Evolutionary conservation across 2,888 invertebrate species (phyloP).

Genomic region (Troides aeacus): DNA sequence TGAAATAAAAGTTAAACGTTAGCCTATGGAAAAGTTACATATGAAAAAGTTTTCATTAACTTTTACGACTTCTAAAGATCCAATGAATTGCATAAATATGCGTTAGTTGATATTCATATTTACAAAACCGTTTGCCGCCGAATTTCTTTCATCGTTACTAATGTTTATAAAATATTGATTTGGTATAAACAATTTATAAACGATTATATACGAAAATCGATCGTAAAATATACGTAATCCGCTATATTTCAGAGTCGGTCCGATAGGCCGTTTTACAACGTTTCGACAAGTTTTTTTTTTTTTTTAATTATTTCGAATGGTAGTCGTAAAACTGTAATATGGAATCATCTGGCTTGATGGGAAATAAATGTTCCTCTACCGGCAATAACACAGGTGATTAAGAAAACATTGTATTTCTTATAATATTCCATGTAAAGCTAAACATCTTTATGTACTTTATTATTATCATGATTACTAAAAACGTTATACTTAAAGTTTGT

Average conservation of each 20-base stretch:
- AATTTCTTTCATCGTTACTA: constrained; percentile 22
- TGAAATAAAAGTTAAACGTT: background rate
- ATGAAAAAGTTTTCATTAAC: background rate
- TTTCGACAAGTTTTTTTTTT: constrained; percentile 21
- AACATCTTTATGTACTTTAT: background rate
- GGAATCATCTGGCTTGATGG: constrained; percentile 20
- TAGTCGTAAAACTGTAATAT: constrained; percentile 25
- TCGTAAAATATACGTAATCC: constrained; percentile 26
- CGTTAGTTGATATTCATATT: background rate
- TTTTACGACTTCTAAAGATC: background rate
- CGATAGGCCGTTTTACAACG: constrained; percentile 19
- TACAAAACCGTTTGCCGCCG: constrained; percentile 6
- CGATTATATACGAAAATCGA: constrained; percentile 20
- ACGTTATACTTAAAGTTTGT: background rate
- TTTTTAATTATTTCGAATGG: constrained; percentile 24
- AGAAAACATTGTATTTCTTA: constrained; percentile 11
- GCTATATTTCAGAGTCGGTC: constrained; percentile 21
- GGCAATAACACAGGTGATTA: constrained; percentile 7
- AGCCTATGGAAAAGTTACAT: background rate
- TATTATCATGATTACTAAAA: background rate
- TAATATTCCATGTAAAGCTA: background rate
- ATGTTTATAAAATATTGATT: constrained; percentile 25
- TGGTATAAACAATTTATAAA: constrained; percentile 16
- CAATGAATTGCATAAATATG: background rate
- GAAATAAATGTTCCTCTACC: constrained; percentile 19